A percentile compares a stretch with the other conserved stretches of the same genome.
Conservation (phyloP, 2,888 invertebrate genomes). For the Aromia moschata region DNA sequence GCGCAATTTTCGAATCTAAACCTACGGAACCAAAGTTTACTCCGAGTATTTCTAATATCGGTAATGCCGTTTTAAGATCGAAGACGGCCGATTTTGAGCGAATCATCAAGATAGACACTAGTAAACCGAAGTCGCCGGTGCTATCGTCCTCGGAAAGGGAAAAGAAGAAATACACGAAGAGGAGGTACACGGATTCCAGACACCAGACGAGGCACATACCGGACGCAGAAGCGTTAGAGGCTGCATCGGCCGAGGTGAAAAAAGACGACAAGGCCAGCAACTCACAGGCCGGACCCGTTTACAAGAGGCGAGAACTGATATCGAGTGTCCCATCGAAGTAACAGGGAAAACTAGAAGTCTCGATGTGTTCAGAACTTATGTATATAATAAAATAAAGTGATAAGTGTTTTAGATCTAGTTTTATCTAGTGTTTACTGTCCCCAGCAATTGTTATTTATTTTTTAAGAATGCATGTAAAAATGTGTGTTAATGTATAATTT, state of each 20-base stretch:
- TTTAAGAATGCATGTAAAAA: conserved; percentile 47
- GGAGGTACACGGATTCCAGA: conserved; percentile 70
- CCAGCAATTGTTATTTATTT: conserved; percentile 50
- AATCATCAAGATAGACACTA: conserved; percentile 66
- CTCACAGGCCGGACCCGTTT: conserved; percentile 67
- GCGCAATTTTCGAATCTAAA: too few relatives aligned
- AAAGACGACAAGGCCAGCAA: conserved; percentile 43
- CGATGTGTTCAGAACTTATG: conserved; percentile 46
- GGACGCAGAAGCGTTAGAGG: conserved; percentile 64
- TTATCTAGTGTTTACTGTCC: conserved; percentile 45
- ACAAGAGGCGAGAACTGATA: conserved; percentile 83
- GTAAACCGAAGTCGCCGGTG: conserved; percentile 57
- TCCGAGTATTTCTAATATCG: conserved; percentile 72
- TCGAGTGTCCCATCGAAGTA: conserved; percentile 73
- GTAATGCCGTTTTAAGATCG: conserved; percentile 72
- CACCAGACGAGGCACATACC: conserved; percentile 70
- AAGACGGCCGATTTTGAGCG: conserved; percentile 76
- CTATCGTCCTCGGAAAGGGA: conserved; percentile 59
- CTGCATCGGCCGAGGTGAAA: conserved; percentile 45
- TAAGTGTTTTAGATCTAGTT: conserved; percentile 48
- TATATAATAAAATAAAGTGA: conserved; percentile 42
- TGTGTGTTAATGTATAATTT: conserved; percentile 47
- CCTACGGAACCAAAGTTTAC: conserved; percentile 61
- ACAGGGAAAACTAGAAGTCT: conserved; percentile 12
- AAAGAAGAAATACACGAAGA: conserved; percentile 70